phyloP scores from a whole-genome alignment of 2,797 vertebrate species.

The Ctenochaetus hawaiiensis region DNA sequence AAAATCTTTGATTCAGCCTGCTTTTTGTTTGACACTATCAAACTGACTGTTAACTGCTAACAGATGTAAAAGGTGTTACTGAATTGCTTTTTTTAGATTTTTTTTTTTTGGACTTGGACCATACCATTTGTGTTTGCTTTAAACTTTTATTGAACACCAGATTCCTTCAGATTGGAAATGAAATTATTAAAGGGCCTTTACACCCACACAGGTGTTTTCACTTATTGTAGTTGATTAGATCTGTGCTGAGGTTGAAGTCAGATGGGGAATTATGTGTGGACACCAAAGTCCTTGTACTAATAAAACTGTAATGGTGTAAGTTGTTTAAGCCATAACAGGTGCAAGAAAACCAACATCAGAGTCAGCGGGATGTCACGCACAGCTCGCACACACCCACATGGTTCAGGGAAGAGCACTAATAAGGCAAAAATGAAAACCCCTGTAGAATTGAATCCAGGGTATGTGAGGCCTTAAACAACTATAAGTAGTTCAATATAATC shows the following conservation, averaged over 20 bases:
- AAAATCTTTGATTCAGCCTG: not conserved
- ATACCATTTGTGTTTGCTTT: not conserved
- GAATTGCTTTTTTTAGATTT: not conserved
- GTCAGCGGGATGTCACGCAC: not conserved
- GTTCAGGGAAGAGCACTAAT: not conserved
- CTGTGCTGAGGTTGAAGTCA: constrained; percentile 8
- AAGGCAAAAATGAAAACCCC: too few species aligned
- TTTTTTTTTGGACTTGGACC: not conserved
- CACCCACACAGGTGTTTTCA: constrained; percentile 20
- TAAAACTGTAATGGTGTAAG: not conserved
- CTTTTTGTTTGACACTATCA: not conserved
- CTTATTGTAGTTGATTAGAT: constrained; percentile 16
- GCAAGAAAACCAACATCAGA: not conserved
- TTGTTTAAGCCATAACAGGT: constrained; percentile 14
- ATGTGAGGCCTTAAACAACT: too few species aligned
- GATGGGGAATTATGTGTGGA: not conserved
- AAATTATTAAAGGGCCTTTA: not conserved
- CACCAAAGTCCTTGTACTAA: constrained; percentile 8
- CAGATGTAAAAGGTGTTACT: not conserved
- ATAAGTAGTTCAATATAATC: too few species aligned
- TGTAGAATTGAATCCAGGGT: too few species aligned
- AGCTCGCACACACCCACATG: constrained; percentile 9
- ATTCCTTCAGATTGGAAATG: not conserved
- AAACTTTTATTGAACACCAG: constrained; percentile 3
- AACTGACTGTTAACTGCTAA: not conserved